A percentile compares a stretch with the other conserved stretches of the same genome.
phyloP scores from a whole-genome alignment of 2,888 invertebrate genomes.

The Sphinx pinastri region DNA sequence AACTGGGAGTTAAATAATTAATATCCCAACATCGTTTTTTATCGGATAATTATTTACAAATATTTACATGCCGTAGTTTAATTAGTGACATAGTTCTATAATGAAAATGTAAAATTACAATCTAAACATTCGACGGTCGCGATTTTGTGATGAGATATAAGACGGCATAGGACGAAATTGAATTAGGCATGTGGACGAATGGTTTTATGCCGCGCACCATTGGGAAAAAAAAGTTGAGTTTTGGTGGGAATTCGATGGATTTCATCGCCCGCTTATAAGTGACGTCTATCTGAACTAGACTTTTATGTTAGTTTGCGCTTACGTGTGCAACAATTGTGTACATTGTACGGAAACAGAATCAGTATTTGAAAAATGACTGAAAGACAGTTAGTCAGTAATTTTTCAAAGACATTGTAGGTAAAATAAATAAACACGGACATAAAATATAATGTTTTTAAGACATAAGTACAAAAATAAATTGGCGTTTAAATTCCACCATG shows the following conservation, averaged over 20 bases:
- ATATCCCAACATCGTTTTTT: constrained; percentile 13
- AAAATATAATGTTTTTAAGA: neutral
- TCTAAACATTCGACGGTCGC: constrained; percentile 22
- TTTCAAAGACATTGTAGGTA: no score
- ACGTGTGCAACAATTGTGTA: neutral
- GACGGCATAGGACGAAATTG: constrained; percentile 22
- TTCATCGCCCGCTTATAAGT: no score
- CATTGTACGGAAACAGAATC: neutral
- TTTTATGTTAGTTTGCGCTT: neutral
- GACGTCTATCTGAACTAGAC: no score
- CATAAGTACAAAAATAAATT: neutral
- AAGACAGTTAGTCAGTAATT: no score
- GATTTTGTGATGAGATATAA: constrained; percentile 16
- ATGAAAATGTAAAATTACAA: constrained; percentile 13
- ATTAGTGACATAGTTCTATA: constrained; percentile 25
- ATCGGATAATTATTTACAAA: constrained; percentile 27
- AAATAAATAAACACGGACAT: no score
- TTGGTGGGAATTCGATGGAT: neutral
- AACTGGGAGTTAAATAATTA: constrained; percentile 4
- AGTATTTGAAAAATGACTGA: no score
- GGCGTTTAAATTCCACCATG: neutral
- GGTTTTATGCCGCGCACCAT: neutral
- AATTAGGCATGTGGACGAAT: constrained; percentile 17
- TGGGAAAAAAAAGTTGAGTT: neutral
- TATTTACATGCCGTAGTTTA: constrained; percentile 27